phyloP scores from a whole-genome alignment of 2,797 vertebrate species.

The Peromyscus eremicus region DNA sequence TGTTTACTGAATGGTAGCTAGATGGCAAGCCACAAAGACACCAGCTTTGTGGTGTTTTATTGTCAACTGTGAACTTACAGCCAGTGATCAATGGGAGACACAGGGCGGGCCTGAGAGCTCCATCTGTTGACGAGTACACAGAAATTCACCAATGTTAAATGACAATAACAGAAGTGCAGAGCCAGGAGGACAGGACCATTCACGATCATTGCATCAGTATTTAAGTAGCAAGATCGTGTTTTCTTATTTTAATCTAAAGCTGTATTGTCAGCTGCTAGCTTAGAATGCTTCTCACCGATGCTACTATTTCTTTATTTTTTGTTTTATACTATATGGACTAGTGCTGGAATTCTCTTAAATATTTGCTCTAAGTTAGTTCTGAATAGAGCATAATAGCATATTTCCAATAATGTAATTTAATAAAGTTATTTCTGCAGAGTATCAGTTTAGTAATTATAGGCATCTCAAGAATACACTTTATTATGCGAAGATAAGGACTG shows the following conservation, averaged over 20 bases:
- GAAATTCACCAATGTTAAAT: not conserved
- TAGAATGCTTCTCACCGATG: not conserved
- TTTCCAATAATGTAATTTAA: constrained; percentile 68
- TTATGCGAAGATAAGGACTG: constrained; percentile 63
- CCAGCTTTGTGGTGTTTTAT: not conserved
- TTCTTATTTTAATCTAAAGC: not conserved
- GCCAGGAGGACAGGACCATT: not conserved
- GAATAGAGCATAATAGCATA: not conserved
- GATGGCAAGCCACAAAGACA: not conserved
- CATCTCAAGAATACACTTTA: constrained; percentile 54
- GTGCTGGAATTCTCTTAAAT: constrained; percentile 16
- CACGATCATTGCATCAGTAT: not conserved
- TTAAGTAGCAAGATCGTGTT: not conserved
- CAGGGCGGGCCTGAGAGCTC: fast-evolving
- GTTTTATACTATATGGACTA: not conserved
- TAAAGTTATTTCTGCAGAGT: constrained; percentile 64
- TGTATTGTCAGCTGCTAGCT: not conserved
- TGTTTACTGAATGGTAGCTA: not conserved
- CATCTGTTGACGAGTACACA: not conserved
- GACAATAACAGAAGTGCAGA: not conserved
- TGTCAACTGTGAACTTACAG: not conserved
- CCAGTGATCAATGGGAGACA: not conserved
- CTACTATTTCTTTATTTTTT: constrained; percentile 6
- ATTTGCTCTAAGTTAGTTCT: not conserved
- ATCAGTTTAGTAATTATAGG: constrained; percentile 49